Evolutionary conservation across 2,113 vertebrate genomes (phyloP).

Genomic region (Rhinoptilus africanus): DNA sequence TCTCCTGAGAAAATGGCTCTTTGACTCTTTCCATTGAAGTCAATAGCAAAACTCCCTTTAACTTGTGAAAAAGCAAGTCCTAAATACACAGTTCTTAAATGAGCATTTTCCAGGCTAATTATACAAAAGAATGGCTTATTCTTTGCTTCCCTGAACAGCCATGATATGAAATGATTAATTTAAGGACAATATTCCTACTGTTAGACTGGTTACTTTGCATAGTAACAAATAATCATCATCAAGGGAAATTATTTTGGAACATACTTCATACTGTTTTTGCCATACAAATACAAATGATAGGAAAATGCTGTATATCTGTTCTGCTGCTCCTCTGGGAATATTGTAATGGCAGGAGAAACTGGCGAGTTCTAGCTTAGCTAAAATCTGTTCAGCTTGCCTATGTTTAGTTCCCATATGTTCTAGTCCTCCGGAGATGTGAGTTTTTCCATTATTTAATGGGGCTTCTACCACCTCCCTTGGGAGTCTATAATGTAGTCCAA

Average conservation of each 20-base stretch:
- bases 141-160: neutral
- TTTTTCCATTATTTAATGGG: constrained; percentile 16
- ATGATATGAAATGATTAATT: neutral
- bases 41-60: neutral
- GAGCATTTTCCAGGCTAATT: neutral
- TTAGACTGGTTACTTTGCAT: neutral
- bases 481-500: neutral
- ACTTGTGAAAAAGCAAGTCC: neutral
- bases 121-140: neutral
- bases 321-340: neutral
- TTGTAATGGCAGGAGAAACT: neutral
- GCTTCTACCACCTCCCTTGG: neutral
- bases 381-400: constrained; percentile 4
- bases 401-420: neutral
- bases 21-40: neutral
- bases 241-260: constrained; percentile 20
- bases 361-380: neutral
- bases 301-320: neutral
- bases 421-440: neutral
- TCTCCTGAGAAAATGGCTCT: neutral
- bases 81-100: neutral
- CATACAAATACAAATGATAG: neutral
- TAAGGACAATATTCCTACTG: neutral
- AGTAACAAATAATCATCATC: neutral
- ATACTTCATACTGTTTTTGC: neutral